Percentiles rank a stretch among this genome's conserved stretches.
These are phyloP conservation scores for Colletes collaris DNA, from an alignment of 2,888 invertebrate genomes.

Conservation along the genomic window DNA sequence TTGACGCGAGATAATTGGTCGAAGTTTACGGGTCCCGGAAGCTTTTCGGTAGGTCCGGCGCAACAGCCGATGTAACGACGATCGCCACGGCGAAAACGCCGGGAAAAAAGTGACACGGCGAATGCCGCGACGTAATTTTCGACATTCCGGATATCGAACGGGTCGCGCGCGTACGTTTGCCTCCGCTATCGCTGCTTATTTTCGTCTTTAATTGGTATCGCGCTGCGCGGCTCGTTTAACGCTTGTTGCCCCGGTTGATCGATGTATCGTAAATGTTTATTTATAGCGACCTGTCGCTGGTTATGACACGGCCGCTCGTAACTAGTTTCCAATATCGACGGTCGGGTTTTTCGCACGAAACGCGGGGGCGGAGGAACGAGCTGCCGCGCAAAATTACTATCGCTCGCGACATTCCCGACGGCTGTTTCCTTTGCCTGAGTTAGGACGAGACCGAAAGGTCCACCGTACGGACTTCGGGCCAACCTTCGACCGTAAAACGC, in stretches of 20 bases:
- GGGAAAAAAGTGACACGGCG: constrained; percentile 36
- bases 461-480: neutral
- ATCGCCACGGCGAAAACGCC: neutral
- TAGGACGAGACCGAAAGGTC: too few relatives aligned
- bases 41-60: neutral
- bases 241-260: constrained; percentile 51
- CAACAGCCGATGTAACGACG: neutral
- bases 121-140: constrained; percentile 16
- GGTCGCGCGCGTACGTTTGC: neutral
- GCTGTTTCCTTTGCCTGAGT: too few relatives aligned
- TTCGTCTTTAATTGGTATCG: constrained; percentile 57
- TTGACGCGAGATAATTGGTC: constrained; percentile 24
- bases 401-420: too few relatives aligned
- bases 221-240: constrained; percentile 57
- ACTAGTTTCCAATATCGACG: constrained; percentile 50
- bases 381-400: constrained; percentile 6
- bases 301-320: constrained; percentile 52
- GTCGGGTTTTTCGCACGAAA: constrained; percentile 19
- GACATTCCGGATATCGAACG: constrained; percentile 17
- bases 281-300: constrained; percentile 52
- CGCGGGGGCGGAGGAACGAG: neutral
- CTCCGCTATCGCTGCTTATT: constrained; percentile 34
- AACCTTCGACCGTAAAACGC: constrained; percentile 32
- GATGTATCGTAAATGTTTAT: constrained; percentile 58
- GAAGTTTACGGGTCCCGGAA: constrained; percentile 16